Evolutionary conservation across 2,797 vertebrate genomes (phyloP).

Genomic region (Gorsachius magnificus): DNA sequence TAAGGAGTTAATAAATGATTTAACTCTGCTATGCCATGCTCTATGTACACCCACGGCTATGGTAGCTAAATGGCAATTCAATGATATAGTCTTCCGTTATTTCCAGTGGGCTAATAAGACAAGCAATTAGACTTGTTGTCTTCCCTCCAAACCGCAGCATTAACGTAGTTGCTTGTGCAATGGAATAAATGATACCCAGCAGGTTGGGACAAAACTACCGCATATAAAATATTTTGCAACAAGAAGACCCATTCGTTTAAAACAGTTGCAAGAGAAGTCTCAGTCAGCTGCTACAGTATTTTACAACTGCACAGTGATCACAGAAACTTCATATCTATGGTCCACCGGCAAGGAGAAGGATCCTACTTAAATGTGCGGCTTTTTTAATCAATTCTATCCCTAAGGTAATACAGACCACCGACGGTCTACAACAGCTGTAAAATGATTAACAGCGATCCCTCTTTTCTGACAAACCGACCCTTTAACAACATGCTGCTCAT

Average conservation of each 20-base stretch:
- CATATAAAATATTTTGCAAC: neutral
- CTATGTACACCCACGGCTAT: slow-evolving; percentile 7
- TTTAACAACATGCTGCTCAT: neutral
- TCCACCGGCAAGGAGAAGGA: neutral
- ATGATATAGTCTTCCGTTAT: slow-evolving; percentile 14
- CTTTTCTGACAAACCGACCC: neutral
- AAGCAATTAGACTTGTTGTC: slow-evolving; percentile 10
- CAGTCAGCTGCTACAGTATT: neutral
- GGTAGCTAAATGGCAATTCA: slow-evolving; percentile 23
- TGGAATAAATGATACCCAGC: neutral
- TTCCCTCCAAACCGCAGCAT: neutral
- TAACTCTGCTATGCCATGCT: slow-evolving; percentile 1
- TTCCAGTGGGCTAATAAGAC: slow-evolving; percentile 22
- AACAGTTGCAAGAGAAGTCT: neutral
- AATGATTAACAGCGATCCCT: neutral
- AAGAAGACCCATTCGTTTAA: neutral
- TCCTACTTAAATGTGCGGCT: neutral
- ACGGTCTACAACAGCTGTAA: fast-evolving
- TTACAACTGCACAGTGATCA: neutral
- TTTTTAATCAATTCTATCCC: neutral
- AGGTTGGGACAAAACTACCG: neutral
- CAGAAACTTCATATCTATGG: neutral
- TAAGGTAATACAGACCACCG: neutral
- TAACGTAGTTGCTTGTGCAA: neutral
- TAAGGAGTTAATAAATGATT: slow-evolving; percentile 69